phyloP scores from a whole-genome alignment of 2,797 vertebrate species.

The Phalanger gymnotis region DNA sequence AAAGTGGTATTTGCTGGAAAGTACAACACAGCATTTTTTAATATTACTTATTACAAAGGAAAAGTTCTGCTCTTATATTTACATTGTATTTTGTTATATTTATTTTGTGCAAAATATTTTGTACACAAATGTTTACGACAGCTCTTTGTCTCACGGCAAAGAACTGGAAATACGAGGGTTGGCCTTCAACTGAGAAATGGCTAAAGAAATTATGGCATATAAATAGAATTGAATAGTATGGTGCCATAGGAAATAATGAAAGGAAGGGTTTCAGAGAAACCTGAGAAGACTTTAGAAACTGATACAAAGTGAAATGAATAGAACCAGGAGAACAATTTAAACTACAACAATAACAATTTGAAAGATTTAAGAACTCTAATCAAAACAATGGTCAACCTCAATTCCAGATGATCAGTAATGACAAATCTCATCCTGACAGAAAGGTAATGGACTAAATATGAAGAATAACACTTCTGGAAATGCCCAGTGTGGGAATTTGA shows the following conservation, averaged over 20 bases:
- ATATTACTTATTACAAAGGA: neutral
- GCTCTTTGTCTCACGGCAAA: neutral
- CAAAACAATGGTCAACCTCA: neutral
- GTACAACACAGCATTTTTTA: neutral
- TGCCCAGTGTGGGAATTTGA: neutral
- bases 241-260: neutral
- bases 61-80: neutral
- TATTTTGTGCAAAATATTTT: neutral
- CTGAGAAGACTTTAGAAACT: neutral
- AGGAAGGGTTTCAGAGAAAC: neutral
- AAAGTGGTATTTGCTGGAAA: neutral
- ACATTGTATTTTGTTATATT: neutral
- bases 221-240: neutral
- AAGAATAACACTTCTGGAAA: neutral
- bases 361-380: neutral
- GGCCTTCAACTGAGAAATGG: neutral
- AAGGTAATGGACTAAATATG: neutral
- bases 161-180: neutral
- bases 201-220: neutral
- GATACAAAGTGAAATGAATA: neutral
- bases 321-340: neutral
- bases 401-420: neutral
- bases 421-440: neutral
- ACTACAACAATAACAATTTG: neutral
- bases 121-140: neutral